These are phyloP conservation scores for Pipistrellus nathusii DNA, from an alignment of 2,797 vertebrate species.

Conservation along the genomic window DNA sequence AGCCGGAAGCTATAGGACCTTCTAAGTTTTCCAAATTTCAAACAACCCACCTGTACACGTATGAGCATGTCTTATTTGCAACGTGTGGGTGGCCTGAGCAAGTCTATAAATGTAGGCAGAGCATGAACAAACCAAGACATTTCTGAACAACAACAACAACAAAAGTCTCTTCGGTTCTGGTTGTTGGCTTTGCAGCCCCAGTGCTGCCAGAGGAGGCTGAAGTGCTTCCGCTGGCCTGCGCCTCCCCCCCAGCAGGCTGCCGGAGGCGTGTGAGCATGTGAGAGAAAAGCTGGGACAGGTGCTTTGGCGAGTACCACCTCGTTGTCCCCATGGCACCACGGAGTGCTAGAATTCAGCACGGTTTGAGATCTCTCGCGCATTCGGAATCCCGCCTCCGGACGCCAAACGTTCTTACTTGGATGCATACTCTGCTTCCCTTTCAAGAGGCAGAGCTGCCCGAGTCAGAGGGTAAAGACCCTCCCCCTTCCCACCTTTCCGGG, in stretches of 20 bases:
- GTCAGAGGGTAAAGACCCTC: not conserved
- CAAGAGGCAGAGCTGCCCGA: not conserved
- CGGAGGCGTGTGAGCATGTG: not conserved
- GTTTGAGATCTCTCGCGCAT: not conserved
- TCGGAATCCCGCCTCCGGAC: slow-evolving; percentile 3
- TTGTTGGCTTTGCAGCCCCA: not conserved
- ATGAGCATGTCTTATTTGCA: not conserved
- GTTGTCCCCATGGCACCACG: not conserved
- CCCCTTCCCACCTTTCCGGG: slow-evolving; percentile 6
- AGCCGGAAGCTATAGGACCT: not conserved
- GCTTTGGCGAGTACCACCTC: not conserved
- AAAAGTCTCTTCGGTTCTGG: not conserved
- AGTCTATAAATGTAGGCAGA: not conserved
- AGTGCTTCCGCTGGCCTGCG: rapidly evolving
- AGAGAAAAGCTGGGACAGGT: not conserved
- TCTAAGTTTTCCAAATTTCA: not conserved
- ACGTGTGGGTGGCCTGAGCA: not conserved
- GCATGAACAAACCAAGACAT: not conserved
- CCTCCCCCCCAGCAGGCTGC: not conserved
- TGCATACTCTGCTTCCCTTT: not conserved
- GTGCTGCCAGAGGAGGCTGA: not conserved
- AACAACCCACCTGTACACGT: not conserved
- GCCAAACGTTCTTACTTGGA: slow-evolving; percentile 15
- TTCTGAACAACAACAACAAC: slow-evolving; percentile 40
- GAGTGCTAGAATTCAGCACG: not conserved